These are phyloP conservation scores for Hylaeus volcanicus DNA, from an alignment of 1,140 invertebrate species.

Conservation along the genomic window DNA sequence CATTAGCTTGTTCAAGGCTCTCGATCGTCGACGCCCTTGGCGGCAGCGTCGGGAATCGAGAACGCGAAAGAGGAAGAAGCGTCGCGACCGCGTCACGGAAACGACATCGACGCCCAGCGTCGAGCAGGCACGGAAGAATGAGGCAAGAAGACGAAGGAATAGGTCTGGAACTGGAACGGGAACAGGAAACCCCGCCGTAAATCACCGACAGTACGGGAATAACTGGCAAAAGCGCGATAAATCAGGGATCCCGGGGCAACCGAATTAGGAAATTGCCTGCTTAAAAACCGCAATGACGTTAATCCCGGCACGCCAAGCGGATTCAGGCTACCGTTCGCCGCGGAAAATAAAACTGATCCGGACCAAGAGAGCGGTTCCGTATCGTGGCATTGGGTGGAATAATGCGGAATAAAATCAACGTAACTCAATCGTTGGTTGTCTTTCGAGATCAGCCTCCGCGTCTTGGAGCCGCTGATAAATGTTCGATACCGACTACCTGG, in stretches of 20 bases:
- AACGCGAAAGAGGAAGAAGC: not conserved
- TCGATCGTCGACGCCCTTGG: no score
- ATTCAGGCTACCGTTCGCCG: conserved; percentile 35
- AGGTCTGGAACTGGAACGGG: conserved; percentile 19
- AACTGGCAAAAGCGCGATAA: conserved; percentile 74
- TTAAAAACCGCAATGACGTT: conserved; percentile 80
- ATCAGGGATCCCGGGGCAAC: conserved; percentile 72
- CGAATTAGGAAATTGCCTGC: conserved; percentile 80
- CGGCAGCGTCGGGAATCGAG: not conserved
- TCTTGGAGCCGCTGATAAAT: conserved; percentile 71
- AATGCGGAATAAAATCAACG: conserved; percentile 80
- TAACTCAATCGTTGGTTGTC: conserved; percentile 79
- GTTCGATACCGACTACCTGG: conserved; percentile 62
- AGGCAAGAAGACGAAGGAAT: conserved; percentile 25
- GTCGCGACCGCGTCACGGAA: not conserved
- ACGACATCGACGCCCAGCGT: not conserved
- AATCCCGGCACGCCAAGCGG: conserved; percentile 67
- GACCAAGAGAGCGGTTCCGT: conserved; percentile 56
- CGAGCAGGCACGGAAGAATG: not conserved
- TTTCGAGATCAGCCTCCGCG: conserved; percentile 73
- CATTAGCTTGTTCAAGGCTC: no score
- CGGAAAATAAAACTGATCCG: conserved; percentile 73
- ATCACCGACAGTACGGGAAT: conserved; percentile 69
- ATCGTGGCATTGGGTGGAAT: conserved; percentile 66
- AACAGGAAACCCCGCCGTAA: conserved; percentile 59